Evolutionary conservation across 2,888 invertebrate species (phyloP).

Genomic region (Synanthedon andrenaeformis): DNA sequence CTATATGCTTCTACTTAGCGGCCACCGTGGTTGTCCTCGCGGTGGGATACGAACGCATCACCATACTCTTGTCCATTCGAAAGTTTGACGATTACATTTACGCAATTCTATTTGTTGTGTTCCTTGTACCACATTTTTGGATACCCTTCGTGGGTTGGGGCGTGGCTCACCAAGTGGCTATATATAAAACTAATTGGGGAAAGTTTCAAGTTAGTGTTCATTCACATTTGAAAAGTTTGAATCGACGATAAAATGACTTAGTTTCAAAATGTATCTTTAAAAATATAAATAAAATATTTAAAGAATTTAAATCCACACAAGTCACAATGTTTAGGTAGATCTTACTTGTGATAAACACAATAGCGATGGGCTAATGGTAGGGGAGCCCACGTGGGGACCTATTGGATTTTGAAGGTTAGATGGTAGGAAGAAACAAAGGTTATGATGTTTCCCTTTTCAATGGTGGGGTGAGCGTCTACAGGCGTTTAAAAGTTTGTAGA

Average conservation of each 20-base stretch:
- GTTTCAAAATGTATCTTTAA: neutral
- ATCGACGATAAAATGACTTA: neutral
- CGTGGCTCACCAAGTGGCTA: conserved; percentile 75
- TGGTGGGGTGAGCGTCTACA: no score
- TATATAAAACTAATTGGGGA: conserved; percentile 78
- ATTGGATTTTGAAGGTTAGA: no score
- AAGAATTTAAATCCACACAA: no score
- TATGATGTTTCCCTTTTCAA: no score
- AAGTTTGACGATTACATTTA: conserved; percentile 79
- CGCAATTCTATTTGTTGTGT: conserved; percentile 75
- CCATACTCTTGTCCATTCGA: conserved; percentile 71
- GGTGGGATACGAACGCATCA: conserved; percentile 73
- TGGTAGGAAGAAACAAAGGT: no score
- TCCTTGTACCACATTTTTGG: conserved; percentile 77
- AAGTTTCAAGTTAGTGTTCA: conserved; percentile 70
- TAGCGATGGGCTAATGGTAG: no score
- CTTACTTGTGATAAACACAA: no score
- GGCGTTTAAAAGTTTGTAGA: no score
- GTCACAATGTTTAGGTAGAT: no score
- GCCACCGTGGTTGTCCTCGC: conserved; percentile 69
- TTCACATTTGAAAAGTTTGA: neutral
- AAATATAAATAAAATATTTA: no score
- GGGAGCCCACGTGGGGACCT: no score
- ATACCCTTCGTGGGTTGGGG: conserved; percentile 79
- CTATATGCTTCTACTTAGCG: conserved; percentile 72